Evolutionary conservation across 2,113 vertebrate genomes (phyloP).

Genomic region (Bubo scandiacus): DNA sequence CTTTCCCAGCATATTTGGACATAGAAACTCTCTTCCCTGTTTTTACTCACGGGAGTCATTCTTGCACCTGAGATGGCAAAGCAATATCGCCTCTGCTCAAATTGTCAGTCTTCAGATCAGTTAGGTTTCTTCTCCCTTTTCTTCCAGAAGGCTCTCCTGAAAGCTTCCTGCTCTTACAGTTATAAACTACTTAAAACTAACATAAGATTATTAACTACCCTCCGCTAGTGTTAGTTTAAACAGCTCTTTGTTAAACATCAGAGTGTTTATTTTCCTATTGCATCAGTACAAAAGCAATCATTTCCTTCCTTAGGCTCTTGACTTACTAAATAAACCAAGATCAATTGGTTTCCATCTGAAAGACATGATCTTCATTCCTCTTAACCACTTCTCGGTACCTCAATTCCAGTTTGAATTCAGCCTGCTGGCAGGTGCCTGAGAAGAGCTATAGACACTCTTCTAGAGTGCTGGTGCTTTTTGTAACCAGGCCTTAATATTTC

Average conservation of each 20-base stretch:
- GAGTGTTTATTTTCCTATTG: constrained; percentile 34
- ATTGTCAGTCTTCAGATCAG: not conserved
- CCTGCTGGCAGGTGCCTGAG: not conserved
- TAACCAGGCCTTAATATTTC: not conserved
- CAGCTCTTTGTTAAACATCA: not conserved
- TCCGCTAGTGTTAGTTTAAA: not conserved
- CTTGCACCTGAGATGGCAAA: not conserved
- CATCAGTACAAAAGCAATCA: constrained; percentile 35
- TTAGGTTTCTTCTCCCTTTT: not conserved
- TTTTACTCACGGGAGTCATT: fast-evolving
- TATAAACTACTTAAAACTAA: not conserved
- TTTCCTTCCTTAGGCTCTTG: not conserved
- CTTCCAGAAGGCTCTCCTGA: not conserved
- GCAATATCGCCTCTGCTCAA: not conserved
- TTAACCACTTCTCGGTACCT: not conserved
- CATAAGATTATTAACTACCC: not conserved
- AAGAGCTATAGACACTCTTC: not conserved
- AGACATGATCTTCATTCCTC: not conserved
- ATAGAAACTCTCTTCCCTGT: not conserved
- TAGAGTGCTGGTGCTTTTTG: not conserved
- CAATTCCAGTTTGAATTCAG: not conserved
- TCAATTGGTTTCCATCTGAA: not conserved
- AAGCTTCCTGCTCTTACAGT: not conserved
- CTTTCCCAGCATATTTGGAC: not conserved
- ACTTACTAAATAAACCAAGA: constrained; percentile 24